phyloP scores from a whole-genome alignment of 2,797 vertebrate genomes.

The Phataginus tricuspis region DNA sequence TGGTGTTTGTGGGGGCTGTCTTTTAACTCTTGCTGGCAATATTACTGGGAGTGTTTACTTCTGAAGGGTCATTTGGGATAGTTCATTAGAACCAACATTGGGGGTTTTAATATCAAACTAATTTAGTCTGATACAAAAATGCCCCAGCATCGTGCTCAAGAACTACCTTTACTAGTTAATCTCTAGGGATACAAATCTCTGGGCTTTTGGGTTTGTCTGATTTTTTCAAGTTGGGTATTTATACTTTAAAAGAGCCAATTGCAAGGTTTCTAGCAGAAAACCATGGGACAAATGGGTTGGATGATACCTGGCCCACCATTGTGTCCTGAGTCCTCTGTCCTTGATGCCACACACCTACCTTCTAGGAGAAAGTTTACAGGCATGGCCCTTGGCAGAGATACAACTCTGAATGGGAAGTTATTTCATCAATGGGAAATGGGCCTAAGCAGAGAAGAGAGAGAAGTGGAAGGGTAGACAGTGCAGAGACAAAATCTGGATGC shows the following conservation, averaged over 20 bases:
- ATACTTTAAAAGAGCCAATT: not conserved
- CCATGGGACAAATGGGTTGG: not conserved
- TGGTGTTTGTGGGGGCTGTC: rapidly evolving
- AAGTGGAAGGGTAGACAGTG: too few relatives aligned
- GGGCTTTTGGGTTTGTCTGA: not conserved
- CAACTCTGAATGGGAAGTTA: too few relatives aligned
- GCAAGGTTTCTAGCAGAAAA: not conserved
- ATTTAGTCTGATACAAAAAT: not conserved
- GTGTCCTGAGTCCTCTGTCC: not conserved
- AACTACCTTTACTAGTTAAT: not conserved
- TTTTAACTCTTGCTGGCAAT: not conserved
- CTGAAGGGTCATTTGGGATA: not conserved
- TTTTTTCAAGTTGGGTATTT: not conserved
- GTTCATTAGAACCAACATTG: not conserved
- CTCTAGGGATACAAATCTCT: not conserved
- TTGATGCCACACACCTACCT: not conserved
- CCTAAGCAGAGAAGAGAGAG: not conserved
- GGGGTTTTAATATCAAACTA: too few relatives aligned
- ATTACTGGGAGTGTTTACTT: not conserved
- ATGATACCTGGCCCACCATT: not conserved
- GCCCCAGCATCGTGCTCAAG: not conserved
- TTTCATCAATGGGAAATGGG: not conserved
- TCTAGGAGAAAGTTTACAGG: not conserved
- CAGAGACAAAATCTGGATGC: not conserved
- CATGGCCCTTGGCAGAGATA: not conserved